These are phyloP conservation scores for Macrosoma leucophasiata DNA, from an alignment of 2,888 invertebrate genomes.

Conservation along the genomic window DNA sequence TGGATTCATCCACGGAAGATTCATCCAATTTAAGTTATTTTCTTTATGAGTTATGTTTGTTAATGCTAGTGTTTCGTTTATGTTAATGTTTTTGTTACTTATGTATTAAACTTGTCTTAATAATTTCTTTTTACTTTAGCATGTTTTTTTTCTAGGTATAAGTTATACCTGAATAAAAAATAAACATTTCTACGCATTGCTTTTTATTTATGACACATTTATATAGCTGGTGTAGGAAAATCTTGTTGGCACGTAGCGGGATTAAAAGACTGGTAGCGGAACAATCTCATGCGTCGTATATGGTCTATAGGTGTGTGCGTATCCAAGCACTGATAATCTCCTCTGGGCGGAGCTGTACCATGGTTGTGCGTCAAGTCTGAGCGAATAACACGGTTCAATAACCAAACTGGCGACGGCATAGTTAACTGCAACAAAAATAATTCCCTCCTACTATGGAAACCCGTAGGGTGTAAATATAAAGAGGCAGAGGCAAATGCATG, in stretches of 20 bases:
- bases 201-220: slow-evolving; percentile 33
- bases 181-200: no score
- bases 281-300: slow-evolving; percentile 52
- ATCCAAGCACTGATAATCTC: slow-evolving; percentile 62
- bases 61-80: slow-evolving; percentile 12
- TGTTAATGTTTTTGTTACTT: slow-evolving; percentile 7
- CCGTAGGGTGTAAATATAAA: no score
- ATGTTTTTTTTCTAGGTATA: slow-evolving; percentile 13
- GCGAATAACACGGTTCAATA: slow-evolving; percentile 61
- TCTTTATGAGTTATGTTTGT: slow-evolving; percentile 9
- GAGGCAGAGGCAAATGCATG: no score
- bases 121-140: slow-evolving; percentile 9
- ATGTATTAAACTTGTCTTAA: slow-evolving; percentile 5
- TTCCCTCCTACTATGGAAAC: no score
- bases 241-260: slow-evolving; percentile 54
- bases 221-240: slow-evolving; percentile 39
- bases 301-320: slow-evolving; percentile 65
- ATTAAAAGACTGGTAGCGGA: slow-evolving; percentile 57
- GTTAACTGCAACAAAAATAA: slow-evolving; percentile 46
- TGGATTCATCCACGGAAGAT: no score
- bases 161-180: slow-evolving; percentile 20
- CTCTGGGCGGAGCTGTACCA: slow-evolving; percentile 60
- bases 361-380: slow-evolving; percentile 64
- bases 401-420: slow-evolving; percentile 52
- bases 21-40: slow-evolving; percentile 5